Evolutionary conservation across 2,113 vertebrate species (phyloP).

Genomic region (Rhadina sibilatrix): DNA sequence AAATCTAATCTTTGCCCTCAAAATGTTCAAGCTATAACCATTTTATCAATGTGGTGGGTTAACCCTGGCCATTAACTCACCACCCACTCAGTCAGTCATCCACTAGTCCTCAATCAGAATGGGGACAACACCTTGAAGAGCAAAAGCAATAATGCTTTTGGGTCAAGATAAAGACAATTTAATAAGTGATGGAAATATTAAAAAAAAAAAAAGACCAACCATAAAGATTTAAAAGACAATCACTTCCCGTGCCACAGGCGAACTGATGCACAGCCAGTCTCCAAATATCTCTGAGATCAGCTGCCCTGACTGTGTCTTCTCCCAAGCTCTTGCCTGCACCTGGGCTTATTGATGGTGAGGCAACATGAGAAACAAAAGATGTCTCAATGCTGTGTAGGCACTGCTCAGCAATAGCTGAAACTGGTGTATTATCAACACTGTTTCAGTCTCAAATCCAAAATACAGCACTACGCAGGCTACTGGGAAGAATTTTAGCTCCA

Average conservation of each 20-base stretch:
- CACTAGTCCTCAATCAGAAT: neutral
- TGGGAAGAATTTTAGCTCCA: neutral
- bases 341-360: neutral
- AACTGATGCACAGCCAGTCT: neutral
- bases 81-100: neutral
- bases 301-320: neutral
- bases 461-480: accelerated
- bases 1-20: neutral
- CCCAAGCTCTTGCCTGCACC: neutral
- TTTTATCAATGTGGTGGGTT: neutral
- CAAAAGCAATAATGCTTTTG: neutral
- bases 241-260: neutral
- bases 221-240: neutral
- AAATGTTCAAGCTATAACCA: neutral
- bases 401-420: neutral
- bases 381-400: neutral
- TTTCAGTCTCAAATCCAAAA: neutral
- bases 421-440: neutral
- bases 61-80: neutral
- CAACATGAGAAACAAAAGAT: neutral
- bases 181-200: neutral
- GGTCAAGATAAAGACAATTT: neutral
- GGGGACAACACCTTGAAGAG: neutral
- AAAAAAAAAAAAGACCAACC: neutral
- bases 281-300: neutral